These are phyloP conservation scores for Neodiprion lecontei DNA, from an alignment of 1,140 invertebrate genomes.

Conservation along the genomic window DNA sequence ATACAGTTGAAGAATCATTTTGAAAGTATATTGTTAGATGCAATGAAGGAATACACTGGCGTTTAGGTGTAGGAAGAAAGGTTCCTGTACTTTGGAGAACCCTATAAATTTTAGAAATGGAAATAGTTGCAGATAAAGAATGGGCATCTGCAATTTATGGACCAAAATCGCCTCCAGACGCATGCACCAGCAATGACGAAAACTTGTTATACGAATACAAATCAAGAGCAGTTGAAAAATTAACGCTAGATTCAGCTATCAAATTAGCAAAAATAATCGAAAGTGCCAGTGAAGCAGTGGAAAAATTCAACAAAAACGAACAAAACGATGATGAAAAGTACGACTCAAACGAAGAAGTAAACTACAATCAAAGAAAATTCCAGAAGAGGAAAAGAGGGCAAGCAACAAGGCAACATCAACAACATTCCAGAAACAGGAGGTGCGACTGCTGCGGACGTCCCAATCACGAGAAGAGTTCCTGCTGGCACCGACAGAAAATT, in stretches of 20 bases:
- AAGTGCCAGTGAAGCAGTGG: constrained; percentile 16
- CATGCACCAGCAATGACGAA: too few species aligned
- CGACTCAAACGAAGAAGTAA: constrained; percentile 15
- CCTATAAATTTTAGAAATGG: too few species aligned
- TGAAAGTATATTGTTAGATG: too few species aligned
- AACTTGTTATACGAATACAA: too few species aligned
- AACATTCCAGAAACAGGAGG: background rate
- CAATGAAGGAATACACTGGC: too few species aligned
- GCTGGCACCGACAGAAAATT: constrained; percentile 9
- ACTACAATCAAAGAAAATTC: background rate
- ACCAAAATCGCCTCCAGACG: too few species aligned
- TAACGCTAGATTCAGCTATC: constrained; percentile 21
- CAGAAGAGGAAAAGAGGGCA: constrained; percentile 8
- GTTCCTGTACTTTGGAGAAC: too few species aligned
- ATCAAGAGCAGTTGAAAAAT: constrained; percentile 1
- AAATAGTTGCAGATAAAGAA: too few species aligned
- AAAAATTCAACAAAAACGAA: constrained; percentile 16
- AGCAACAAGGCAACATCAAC: constrained; percentile 8
- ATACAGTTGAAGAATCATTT: too few species aligned
- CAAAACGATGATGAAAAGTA: background rate
- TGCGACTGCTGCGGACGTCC: constrained; percentile 14
- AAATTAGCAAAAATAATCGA: constrained; percentile 13
- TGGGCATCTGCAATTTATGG: too few species aligned
- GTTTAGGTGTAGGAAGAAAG: too few species aligned
- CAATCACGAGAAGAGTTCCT: constrained; percentile 13